Evolutionary conservation across 2,797 vertebrate genomes (phyloP), one percentile per base, ranked within the genome.

Genomic region (Propithecus perrieri): DNA sequence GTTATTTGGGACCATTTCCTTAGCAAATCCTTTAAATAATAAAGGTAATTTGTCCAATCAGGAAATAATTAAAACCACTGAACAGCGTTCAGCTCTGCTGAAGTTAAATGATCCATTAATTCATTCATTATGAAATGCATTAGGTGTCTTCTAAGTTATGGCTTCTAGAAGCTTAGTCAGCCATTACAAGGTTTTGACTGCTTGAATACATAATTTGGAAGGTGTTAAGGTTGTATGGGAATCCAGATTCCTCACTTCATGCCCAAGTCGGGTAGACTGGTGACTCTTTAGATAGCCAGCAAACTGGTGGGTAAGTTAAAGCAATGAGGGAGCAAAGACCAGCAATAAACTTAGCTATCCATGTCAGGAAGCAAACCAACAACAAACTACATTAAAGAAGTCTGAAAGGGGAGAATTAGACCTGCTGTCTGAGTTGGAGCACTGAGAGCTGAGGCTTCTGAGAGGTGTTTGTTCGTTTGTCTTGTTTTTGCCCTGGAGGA

Each of bases 21-120:
- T 80, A 94, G 20, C 9, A 89, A 89, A 79, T 85, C 20, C 15
- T 89, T 24, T 13, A 89, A 94, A 87, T 50, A 91, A 61, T 69
- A 84, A 92, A 53, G 67, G 10, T 13, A 79, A 53, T 88, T 86
- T 75, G 2, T 85, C 30, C 59, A 95, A 67, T 75, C 9, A 41
- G 8, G 15, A 94, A 75, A 89, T 50, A 72, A 86, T 89, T 43
- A 90, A 71, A 96, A 75, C 10, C 43, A 87, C 4, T 71, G 35
- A 89, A n/a, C 22, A 17, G 13, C 72, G 13, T 89, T 95, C 38
- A 50, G 22, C 18, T 65, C n/a, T 76, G 14, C 59, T 76, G 18
- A 78, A 86, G 33, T 78, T 59, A 91, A 96, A 80, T 95, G 69
- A 95, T 57, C 17, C 20, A 55, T 67, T 92, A 69, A 86, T 92